Conservation (phyloP, 2,888 invertebrate genomes). For the Gasteruption jaculator region DNA sequence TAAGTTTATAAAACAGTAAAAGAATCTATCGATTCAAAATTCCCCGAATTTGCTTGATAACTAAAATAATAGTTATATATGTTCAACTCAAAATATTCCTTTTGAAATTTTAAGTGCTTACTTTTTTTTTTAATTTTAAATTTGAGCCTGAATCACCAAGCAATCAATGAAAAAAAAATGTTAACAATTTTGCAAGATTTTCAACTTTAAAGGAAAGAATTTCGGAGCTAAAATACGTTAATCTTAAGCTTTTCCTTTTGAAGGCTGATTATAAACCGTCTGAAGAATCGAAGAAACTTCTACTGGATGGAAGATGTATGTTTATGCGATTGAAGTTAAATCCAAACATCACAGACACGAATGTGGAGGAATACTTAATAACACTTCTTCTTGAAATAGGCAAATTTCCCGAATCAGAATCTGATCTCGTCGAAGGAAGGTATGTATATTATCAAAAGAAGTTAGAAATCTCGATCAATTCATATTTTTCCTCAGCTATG, state of each 20-base stretch:
- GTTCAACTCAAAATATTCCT: too few species aligned
- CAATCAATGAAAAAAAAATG: conserved; percentile 5
- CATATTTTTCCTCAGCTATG: conserved; percentile 30
- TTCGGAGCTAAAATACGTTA: background rate
- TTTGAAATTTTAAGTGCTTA: too few species aligned
- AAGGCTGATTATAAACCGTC: conserved; percentile 38
- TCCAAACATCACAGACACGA: conserved; percentile 28
- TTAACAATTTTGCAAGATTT: background rate
- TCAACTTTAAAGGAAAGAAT: conserved; percentile 15
- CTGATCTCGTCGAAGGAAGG: conserved; percentile 36
- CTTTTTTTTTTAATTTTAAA: too few species aligned
- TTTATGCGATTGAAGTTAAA: conserved; percentile 37
- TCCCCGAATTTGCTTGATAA: too few species aligned
- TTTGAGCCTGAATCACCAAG: too few species aligned
- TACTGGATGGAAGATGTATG: conserved; percentile 42
- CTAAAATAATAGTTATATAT: too few species aligned
- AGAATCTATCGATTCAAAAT: too few species aligned
- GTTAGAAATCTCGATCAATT: conserved; percentile 4
- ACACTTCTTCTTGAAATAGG: conserved; percentile 38
- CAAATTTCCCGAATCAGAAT: conserved; percentile 28
- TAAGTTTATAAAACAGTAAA: too few species aligned
- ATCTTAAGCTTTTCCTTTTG: background rate
- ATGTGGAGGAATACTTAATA: conserved; percentile 38
- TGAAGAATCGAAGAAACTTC: conserved; percentile 31
- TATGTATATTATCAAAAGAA: conserved; percentile 21